A percentile compares a stretch with the other conserved stretches of the same genome.
phyloP scores from a whole-genome alignment of 2,888 invertebrate genomes.

The Exephanes ischioxanthus region DNA sequence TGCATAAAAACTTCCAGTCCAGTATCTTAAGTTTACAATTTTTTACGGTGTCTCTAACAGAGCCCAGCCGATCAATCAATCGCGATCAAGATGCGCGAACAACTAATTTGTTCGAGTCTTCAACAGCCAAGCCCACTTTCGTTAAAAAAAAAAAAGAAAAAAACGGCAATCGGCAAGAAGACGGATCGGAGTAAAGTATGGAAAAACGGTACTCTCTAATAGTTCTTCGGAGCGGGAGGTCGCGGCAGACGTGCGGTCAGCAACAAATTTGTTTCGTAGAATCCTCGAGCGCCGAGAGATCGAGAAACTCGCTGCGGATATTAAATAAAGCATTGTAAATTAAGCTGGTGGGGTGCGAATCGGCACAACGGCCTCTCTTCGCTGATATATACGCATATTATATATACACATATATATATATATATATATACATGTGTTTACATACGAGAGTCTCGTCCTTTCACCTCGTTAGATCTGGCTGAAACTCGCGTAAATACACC shows the following conservation, averaged over 20 bases:
- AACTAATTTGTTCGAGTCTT: no score
- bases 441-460: constrained; percentile 58
- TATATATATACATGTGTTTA: constrained; percentile 25
- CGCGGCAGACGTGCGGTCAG: constrained; percentile 21
- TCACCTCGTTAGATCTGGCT: constrained; percentile 70
- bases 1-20: no score
- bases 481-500: constrained; percentile 61
- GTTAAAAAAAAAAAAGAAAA: neutral
- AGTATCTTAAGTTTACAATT: no score
- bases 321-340: constrained; percentile 71
- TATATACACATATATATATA: constrained; percentile 3
- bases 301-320: constrained; percentile 12
- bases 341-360: constrained; percentile 62
- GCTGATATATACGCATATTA: constrained; percentile 20
- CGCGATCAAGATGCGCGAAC: neutral
- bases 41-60: no score
- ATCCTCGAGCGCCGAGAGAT: constrained; percentile 29
- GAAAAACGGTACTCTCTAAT: constrained; percentile 57
- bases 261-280: constrained; percentile 60
- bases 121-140: neutral
- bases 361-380: constrained; percentile 39
- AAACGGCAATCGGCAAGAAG: neutral
- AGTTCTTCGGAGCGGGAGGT: constrained; percentile 55
- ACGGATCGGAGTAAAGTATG: constrained; percentile 33
- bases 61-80: neutral